phyloP scores from a whole-genome alignment of 2,888 invertebrate genomes.

The Willowsia nigromaculata region DNA sequence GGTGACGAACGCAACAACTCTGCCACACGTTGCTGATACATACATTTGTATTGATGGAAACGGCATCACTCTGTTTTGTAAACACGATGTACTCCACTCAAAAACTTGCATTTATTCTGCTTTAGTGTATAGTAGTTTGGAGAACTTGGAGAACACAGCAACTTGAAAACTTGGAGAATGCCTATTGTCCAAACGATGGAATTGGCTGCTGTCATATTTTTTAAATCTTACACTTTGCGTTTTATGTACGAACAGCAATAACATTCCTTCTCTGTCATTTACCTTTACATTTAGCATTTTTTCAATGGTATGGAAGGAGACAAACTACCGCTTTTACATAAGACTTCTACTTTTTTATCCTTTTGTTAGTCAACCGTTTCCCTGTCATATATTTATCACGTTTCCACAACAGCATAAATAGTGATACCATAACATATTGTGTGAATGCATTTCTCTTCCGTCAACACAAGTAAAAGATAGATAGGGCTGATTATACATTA shows the following conservation, averaged over 20 bases:
- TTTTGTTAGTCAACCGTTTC: conserved; percentile 33
- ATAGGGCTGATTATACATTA: background rate
- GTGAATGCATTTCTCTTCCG: background rate
- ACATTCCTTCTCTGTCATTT: conserved; percentile 62
- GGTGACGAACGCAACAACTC: no score
- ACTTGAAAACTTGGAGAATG: background rate
- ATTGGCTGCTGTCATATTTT: conserved; percentile 28
- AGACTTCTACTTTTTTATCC: conserved; percentile 34
- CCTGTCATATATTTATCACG: conserved; percentile 60
- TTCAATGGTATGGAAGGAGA: conserved; percentile 63
- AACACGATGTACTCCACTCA: no score
- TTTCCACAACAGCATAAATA: conserved; percentile 24
- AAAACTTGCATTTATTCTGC: no score
- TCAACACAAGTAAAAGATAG: background rate
- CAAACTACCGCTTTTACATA: conserved; percentile 36
- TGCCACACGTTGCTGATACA: no score
- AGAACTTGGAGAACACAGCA: background rate
- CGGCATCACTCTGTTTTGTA: no score
- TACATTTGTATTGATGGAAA: no score
- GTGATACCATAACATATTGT: background rate
- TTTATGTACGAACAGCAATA: conserved; percentile 35
- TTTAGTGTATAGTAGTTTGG: no score
- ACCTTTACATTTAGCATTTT: conserved; percentile 57
- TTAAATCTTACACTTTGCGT: background rate
- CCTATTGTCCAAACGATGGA: background rate